Evolutionary conservation across 2,113 vertebrate genomes (phyloP), one percentile per base, ranked within the genome.

Genomic region (Pelodiscus sinensis): DNA sequence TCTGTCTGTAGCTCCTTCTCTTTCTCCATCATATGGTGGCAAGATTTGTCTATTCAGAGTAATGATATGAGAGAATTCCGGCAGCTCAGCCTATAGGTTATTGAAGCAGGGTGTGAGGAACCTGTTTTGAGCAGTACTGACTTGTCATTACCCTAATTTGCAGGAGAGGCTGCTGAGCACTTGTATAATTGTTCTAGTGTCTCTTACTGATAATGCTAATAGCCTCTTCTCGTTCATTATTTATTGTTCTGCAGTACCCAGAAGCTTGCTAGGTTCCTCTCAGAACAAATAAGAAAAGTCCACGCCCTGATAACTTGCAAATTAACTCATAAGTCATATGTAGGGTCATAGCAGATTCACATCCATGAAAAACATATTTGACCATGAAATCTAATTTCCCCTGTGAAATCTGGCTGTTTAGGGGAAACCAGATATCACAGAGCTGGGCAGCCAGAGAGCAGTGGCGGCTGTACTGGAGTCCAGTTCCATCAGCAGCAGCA

Each of bases 141-240:
- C 85, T 80, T 57, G 1, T 87, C 83, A 71, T 83, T 65, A 13
- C 25, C 22, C 38, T 90, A 22, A 5, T 0, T 51, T 9, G 79
- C 87, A 52, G 88, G 15, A 0, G 1, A 68, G 79, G 71, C 55
- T 0, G 0, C 82, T 54, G 35, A 82, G 8, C 35, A 31, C 35
- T 90, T 85, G 51, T 85, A 8, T 1, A 2, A 29, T 79, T 55
- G 14, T 92, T 93, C 75, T 29, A 35, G 77, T 56, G 84, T 82
- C n/a, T 94, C 56, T 79, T 88, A 73, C 51, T 93, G 7, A 24
- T 21, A 81, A 54, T 51, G 9, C 82, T 84, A 27, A 1, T 91
- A 94, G 87, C 38, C 71, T 88, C 65, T 87, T n/a, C 82, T 79
- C 18, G 21, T 79, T 22, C 54, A 77, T 82, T 94, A 90, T 68